Evolutionary conservation across 1,140 invertebrate genomes (phyloP).

Genomic region (Frieseomelitta varia): DNA sequence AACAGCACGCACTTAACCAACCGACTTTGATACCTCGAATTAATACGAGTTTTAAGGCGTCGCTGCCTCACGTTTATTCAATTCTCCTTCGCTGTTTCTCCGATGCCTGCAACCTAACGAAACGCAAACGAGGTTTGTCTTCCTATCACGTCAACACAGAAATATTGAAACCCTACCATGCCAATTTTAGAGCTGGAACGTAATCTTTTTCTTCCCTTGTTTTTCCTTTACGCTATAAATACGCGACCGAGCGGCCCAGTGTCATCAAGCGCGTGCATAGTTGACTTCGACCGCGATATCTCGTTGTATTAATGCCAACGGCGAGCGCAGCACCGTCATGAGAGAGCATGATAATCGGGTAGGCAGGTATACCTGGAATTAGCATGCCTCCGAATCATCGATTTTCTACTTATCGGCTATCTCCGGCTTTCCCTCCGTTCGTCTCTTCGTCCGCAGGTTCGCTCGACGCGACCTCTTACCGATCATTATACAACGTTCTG

Average conservation of each 20-base stretch:
- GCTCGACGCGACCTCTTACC: constrained; percentile 61
- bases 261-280: constrained; percentile 50
- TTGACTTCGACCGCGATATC: constrained; percentile 58
- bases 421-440: constrained; percentile 35
- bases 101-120: background rate
- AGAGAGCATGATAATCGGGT: constrained; percentile 57
- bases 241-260: constrained; percentile 24
- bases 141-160: too few species aligned
- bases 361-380: constrained; percentile 64
- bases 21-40: constrained; percentile 50
- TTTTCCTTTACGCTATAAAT: background rate
- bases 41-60: constrained; percentile 44
- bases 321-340: constrained; percentile 51
- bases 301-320: constrained; percentile 67
- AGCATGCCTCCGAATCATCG: constrained; percentile 72
- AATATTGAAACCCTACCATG: constrained; percentile 6
- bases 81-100: background rate
- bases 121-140: too few species aligned
- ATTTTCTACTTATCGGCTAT: constrained; percentile 71
- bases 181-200: constrained; percentile 13
- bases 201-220: background rate
- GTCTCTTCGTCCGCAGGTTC: background rate
- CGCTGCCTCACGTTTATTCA: constrained; percentile 7
- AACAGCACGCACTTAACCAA: constrained; percentile 30
- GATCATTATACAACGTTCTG: constrained; percentile 62